Evolutionary conservation across 2,888 invertebrate species (phyloP).

Genomic region (Scaptomyza tumidula): DNA sequence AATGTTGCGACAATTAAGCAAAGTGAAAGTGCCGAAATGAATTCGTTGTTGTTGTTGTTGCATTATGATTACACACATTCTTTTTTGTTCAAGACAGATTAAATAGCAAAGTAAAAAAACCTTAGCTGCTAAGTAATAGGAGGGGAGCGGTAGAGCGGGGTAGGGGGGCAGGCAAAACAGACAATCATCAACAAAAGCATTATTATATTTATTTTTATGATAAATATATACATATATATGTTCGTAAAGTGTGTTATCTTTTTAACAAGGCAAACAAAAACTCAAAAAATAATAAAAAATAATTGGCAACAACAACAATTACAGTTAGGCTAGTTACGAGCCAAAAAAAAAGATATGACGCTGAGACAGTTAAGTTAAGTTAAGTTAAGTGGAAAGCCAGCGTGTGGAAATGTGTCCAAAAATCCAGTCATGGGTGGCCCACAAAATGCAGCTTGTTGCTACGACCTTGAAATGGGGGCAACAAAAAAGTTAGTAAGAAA

Average conservation of each 20-base stretch:
- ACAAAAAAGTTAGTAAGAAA: background rate
- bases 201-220: constrained; percentile 17
- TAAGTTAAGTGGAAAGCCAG: constrained; percentile 29
- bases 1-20: constrained; percentile 73
- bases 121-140: constrained; percentile 2
- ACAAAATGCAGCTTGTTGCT: constrained; percentile 20
- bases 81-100: constrained; percentile 25
- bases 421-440: constrained; percentile 33
- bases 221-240: constrained; percentile 8
- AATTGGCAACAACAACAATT: constrained; percentile 8
- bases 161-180: background rate
- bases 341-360: constrained; percentile 9
- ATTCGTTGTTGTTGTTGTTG: constrained; percentile 39
- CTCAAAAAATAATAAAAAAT: background rate
- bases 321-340: constrained; percentile 22
- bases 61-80: constrained; percentile 37
- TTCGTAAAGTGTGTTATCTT: constrained; percentile 17
- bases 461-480: constrained; percentile 56
- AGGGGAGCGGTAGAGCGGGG: background rate
- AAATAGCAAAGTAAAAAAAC: constrained; percentile 15
- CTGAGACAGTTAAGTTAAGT: constrained; percentile 21
- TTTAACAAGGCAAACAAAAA: background rate
- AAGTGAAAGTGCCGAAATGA: constrained; percentile 67
- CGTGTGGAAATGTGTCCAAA: background rate
- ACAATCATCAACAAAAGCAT: constrained; percentile 21